Base-by-base conservation (phyloP, 2,888 invertebrate species). In the Apodemia mormo region DNA sequence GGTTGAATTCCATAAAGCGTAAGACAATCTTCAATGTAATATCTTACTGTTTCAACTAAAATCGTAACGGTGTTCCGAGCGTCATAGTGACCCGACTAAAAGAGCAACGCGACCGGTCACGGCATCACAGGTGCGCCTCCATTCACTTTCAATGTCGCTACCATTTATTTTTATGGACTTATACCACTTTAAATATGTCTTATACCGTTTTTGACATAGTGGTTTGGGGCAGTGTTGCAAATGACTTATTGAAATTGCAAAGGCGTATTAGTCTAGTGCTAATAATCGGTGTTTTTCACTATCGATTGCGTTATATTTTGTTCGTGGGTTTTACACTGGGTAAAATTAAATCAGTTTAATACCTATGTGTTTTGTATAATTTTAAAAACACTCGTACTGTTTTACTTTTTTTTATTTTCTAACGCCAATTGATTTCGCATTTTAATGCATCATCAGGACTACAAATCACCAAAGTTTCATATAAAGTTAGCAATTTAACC, bases 121-220 rank as follows among this genome's bases (percentile, higher is more conserved):
- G 85, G 78, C 76, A 84, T 82, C 85, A 85, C 90, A 91, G 90
- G 91, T 89, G 91, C 88, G 85, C 81, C 81, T 79, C 79, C 89
- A 81, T 89, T 91, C 91, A 91, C 91, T 92, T 91, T 92, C 92
- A 79, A 86, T 85, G 82, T 82, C 82, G 83, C 78, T 81, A 79
- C 83, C 75, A 84, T 83, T 83, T 83, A 80, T 82, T 83, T 83
- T 84, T 83, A 82, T 83, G 79, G 79, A 70, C 73, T 74, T 72
- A 73, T 70, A 70, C 73, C 70, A 72, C 66, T 68, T 45, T 45
- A 45, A 45, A 45, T 45, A 22, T 43, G 30, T 30, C 45, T 66
- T 45, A 30, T 66, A 61, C 64, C 45, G 12, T 45, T 68, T 43
- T 43, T 45, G 45, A 45, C 45, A 45, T 12, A 45, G 45, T 45